A percentile compares a stretch with the other conserved stretches of the same genome.
phyloP scores from a whole-genome alignment of 2,113 vertebrate genomes.

The Corythornis vintsioides region DNA sequence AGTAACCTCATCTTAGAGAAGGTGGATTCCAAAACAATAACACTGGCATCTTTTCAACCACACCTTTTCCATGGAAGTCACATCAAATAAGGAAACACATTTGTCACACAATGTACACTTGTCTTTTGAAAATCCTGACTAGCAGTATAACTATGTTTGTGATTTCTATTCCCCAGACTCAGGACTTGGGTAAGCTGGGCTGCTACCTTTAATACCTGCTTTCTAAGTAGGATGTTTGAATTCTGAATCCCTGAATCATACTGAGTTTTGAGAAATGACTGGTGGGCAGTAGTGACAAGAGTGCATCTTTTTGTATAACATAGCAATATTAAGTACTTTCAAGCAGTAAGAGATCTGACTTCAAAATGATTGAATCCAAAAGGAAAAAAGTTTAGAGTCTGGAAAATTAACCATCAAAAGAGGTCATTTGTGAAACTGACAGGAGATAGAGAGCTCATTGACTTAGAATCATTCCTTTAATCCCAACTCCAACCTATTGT shows the following conservation, averaged over 20 bases:
- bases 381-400: background rate
- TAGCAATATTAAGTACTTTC: background rate
- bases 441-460: background rate
- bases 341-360: background rate
- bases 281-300: background rate
- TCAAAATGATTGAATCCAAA: background rate
- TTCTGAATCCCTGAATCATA: background rate
- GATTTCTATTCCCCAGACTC: background rate
- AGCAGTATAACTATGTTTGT: background rate
- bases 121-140: background rate
- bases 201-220: background rate
- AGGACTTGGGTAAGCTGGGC: background rate
- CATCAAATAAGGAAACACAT: background rate
- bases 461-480: background rate
- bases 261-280: background rate
- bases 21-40: background rate
- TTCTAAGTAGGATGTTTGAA: background rate
- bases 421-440: background rate
- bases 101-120: background rate
- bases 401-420: background rate
- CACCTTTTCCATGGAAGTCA: conserved; percentile 22
- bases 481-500: background rate
- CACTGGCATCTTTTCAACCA: background rate
- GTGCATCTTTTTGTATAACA: background rate
- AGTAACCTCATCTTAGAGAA: background rate